These are phyloP conservation scores for Zaprionus gabonicus DNA, from an alignment of 1,140 invertebrate species.

Conservation along the genomic window DNA sequence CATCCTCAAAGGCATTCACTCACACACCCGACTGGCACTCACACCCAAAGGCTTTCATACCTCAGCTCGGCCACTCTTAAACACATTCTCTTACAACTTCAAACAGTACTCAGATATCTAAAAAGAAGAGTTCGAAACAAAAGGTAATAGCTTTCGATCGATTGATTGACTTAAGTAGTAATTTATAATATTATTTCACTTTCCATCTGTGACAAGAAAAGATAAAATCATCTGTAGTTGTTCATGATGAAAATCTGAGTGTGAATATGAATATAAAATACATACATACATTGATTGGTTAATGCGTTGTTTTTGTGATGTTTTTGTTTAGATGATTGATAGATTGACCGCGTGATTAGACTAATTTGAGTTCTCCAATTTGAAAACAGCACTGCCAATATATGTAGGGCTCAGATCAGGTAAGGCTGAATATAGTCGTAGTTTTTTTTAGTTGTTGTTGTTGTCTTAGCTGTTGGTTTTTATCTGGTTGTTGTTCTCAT, in stretches of 20 bases:
- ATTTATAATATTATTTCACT: not conserved
- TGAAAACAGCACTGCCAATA: slow-evolving; percentile 10
- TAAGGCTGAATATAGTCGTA: slow-evolving; percentile 11
- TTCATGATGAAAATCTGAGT: not conserved
- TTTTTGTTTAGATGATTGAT: not conserved
- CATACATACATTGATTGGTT: slow-evolving; percentile 3
- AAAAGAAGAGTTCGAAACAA: not conserved
- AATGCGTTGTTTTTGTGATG: not conserved
- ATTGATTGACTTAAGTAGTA: not conserved
- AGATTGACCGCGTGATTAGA: slow-evolving; percentile 8
- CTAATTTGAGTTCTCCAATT: slow-evolving; percentile 5
- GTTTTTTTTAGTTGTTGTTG: slow-evolving; percentile 8
- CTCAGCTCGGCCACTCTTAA: not conserved
- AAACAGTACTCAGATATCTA: not conserved
- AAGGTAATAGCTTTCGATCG: not conserved
- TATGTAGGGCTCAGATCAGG: slow-evolving; percentile 10
- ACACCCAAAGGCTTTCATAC: not conserved
- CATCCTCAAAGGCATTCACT: not conserved
- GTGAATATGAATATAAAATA: slow-evolving; percentile 11
- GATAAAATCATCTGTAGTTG: not conserved
- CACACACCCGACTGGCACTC: not conserved
- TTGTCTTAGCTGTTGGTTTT: slow-evolving; percentile 17
- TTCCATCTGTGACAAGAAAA: not conserved
- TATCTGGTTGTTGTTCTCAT: slow-evolving; percentile 21
- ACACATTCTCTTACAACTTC: not conserved